A percentile compares a stretch with the other conserved stretches of the same genome.
phyloP scores from a whole-genome alignment of 2,797 vertebrate genomes.

The Karalla daura region DNA sequence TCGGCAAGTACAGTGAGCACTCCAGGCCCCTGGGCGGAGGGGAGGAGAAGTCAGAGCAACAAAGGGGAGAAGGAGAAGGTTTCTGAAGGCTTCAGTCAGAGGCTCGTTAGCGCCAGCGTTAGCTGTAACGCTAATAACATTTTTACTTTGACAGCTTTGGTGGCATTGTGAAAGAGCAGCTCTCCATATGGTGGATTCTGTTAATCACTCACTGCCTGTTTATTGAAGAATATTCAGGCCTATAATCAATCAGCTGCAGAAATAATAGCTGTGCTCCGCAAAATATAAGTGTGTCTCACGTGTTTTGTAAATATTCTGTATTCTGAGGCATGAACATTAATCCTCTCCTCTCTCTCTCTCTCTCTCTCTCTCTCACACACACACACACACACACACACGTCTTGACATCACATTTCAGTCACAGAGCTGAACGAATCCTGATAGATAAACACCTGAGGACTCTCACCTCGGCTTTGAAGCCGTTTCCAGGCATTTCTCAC shows the following conservation, averaged over 20 bases:
- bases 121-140: too few species aligned
- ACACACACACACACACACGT: too few species aligned
- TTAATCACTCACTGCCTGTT: background rate
- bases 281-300: too few species aligned
- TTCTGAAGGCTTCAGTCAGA: conserved; percentile 21
- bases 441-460: background rate
- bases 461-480: background rate
- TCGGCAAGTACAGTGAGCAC: conserved; percentile 44
- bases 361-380: background rate
- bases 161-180: background rate
- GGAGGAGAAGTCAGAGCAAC: conserved; percentile 38
- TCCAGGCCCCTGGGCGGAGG: conserved; percentile 17
- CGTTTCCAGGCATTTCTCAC: too few species aligned
- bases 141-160: too few species aligned
- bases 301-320: too few species aligned
- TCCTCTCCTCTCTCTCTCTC: background rate
- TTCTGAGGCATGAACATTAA: background rate
- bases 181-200: background rate
- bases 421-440: background rate
- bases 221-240: too few species aligned
- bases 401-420: background rate
- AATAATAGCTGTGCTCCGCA: too few species aligned
- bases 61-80: conserved; percentile 24
- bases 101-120: background rate
- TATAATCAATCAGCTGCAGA: too few species aligned